Evolutionary conservation across 2,797 vertebrate species (phyloP), one percentile per base, ranked within the genome.

Genomic region (Mustela erminea): DNA sequence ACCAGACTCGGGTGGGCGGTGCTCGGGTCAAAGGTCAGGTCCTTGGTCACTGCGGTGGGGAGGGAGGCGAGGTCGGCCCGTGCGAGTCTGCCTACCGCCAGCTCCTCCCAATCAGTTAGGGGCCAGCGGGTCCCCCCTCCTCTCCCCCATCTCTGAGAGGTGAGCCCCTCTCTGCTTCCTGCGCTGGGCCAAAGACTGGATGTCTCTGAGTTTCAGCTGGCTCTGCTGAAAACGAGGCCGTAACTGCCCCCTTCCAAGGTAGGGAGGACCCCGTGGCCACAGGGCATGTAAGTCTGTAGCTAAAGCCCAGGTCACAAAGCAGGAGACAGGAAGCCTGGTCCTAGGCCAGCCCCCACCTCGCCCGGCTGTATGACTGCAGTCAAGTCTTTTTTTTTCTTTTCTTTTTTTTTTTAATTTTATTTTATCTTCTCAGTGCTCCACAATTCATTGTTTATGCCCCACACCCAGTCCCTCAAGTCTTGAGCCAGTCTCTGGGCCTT

Each of bases 1-100:
- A 98, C 96, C 70, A 99, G 97, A 95, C 98, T 98, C 35, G 98
- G 98, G 90, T 99, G 98, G 8, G 98, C 98, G 0, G 98, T 96
- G 96, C 97, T 97, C 1, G 98, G 96, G 88, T 99, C 98, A 9
- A 99, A 98, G 7, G 98, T 98, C 94, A 99, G 96, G 62, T 98
- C 96, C 78, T 97, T 97, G 92, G 96, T 49, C 4, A 41, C 98
- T 99, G 83, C 60, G 56, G 21, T 3, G 9, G 72, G 15, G 4
- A 54, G 62, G 38, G 81, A 27, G 77, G 7, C 15, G 5, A 0
- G 1, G 21, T 75, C 41, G 88, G 27, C 46, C 21, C 8, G 20
- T 7, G 35, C 2, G 9, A 15, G 10, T 60, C 10, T 49, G 5
- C 58, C 75, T 54, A 32, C 14, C 9, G 0, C 0, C 5, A 32